Evolutionary conservation across 30 jellyfish, hydroid and myxozoan species (phyloP), one percentile per base, ranked within the genome.

Genomic region (Cassiopea andromeda): DNA sequence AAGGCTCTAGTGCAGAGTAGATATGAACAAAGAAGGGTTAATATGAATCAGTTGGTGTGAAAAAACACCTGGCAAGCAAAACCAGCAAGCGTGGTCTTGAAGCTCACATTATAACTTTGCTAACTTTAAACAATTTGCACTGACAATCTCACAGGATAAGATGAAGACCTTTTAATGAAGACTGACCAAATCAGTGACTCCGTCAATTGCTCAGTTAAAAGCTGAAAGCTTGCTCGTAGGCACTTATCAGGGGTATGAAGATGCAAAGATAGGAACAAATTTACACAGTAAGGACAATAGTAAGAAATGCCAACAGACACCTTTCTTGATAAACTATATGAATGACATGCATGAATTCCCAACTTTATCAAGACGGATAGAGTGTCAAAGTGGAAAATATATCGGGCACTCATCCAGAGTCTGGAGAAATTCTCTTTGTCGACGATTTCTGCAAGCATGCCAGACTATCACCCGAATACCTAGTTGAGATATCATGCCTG

Each of bases 41-140:
- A n/a, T 68, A 68, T 38, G 77, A n/a, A 68, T 60, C 90, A 82
- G 82, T 82, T 16, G 64, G 73, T 61, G 82, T 82, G 82, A 46
- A 82, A 17, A 82, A 82, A 82, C 82, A 60, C 49, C 49, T 82
- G 44, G 71, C 82, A 46, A 69, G 90, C 49, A 82, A 61, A 71
- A 46, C 60, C 64, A 44, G 64, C 90, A 82, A 82, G 82, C 69
- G 90, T 43, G 90, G 90, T 68, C 57, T 82, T 82, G 90, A 47
- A 82, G 90, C 90, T 82, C 90, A 82, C 69, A 82, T 68, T 45
- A 66, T 82, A 82, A 82, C 82, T 82, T 82, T 82, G 90, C 82
- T 82, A 60, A 82, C 81, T 64, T 82, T 82, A 82, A 82, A 82
- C 45, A 82, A 68, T 68, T 82, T 82, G 82, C 82, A 61, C 27